Evolutionary conservation across 2,797 vertebrate genomes (phyloP).

Genomic region (Pelodytes ibericus): DNA sequence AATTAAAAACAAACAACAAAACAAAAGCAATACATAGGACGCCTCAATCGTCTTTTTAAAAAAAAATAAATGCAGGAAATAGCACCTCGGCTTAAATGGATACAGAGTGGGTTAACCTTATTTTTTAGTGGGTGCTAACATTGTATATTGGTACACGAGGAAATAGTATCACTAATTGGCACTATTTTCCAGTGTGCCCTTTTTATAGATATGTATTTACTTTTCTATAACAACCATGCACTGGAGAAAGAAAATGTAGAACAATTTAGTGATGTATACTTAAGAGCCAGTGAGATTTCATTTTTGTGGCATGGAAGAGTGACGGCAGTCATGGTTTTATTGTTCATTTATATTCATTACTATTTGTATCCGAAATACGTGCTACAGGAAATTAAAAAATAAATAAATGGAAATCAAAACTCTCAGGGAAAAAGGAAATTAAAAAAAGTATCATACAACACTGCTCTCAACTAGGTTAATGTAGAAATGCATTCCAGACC

Average conservation of each 20-base stretch:
- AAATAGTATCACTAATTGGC: too few species aligned
- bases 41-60: too few species aligned
- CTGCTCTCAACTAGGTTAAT: neutral
- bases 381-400: conserved; percentile 15
- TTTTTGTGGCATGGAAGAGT: conserved; percentile 26
- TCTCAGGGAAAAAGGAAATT: neutral
- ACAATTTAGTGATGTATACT: conserved; percentile 11
- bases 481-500: neutral
- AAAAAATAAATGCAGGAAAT: too few species aligned
- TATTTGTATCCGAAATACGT: neutral
- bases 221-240: neutral
- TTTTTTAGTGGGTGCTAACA: too few species aligned
- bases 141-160: too few species aligned
- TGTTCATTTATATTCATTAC: conserved; percentile 35
- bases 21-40: too few species aligned
- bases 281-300: conserved; percentile 5
- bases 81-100: too few species aligned
- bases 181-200: too few species aligned
- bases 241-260: conserved; percentile 1
- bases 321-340: conserved; percentile 12
- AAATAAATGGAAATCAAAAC: conserved; percentile 7
- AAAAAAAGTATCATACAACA: neutral
- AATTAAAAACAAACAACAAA: too few species aligned
- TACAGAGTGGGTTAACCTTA: too few species aligned
- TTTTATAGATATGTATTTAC: too few species aligned